These are phyloP conservation scores for Gymnosoma rotundatum DNA, from an alignment of 2,888 invertebrate species.

Conservation along the genomic window DNA sequence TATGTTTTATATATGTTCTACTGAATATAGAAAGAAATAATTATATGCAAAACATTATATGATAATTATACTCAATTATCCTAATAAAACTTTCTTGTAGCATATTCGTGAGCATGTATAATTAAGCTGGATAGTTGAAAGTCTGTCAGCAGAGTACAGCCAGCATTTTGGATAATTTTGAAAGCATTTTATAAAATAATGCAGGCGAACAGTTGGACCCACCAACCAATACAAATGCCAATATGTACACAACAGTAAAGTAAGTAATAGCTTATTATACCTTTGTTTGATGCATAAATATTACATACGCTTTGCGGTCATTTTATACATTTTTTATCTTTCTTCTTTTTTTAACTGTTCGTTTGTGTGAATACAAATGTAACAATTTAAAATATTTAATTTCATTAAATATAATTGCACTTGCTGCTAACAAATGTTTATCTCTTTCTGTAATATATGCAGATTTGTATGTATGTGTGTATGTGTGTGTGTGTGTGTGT, in stretches of 20 bases:
- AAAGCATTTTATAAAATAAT: conserved; percentile 38
- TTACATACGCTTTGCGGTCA: conserved; percentile 50
- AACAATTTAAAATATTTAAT: conserved; percentile 70
- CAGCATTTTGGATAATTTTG: conserved; percentile 49
- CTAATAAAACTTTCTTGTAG: conserved; percentile 54
- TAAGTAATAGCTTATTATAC: neutral
- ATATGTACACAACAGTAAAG: neutral
- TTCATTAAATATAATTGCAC: conserved; percentile 68
- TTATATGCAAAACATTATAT: conserved; percentile 43
- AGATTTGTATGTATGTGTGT: neutral
- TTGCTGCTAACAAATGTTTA: conserved; percentile 31
- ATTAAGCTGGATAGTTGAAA: neutral
- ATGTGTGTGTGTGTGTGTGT: neutral
- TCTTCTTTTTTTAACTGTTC: neutral
- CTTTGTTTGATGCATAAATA: neutral
- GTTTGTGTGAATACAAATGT: conserved; percentile 33
- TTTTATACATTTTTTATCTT: conserved; percentile 33
- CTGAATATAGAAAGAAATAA: conserved; percentile 28
- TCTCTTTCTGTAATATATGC: neutral
- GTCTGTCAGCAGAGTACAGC: conserved; percentile 26
- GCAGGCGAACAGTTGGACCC: conserved; percentile 13
- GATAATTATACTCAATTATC: conserved; percentile 46
- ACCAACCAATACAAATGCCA: conserved; percentile 13
- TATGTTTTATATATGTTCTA: neutral
- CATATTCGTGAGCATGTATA: neutral